These are phyloP conservation scores for Rhadina sibilatrix DNA, from an alignment of 2,113 vertebrate species.

Conservation along the genomic window DNA sequence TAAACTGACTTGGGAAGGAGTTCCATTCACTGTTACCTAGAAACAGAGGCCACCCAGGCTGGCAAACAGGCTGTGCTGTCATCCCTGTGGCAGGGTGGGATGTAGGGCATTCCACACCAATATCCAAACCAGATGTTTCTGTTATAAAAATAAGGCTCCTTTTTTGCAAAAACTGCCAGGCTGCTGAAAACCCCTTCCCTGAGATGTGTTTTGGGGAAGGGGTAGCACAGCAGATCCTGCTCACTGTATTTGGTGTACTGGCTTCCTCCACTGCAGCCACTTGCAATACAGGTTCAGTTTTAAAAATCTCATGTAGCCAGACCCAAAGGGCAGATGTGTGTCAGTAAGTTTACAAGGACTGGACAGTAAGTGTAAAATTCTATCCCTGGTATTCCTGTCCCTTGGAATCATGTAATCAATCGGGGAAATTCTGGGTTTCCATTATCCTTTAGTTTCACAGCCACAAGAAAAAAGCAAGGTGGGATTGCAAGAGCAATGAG, in stretches of 20 bases:
- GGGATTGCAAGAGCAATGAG: background rate
- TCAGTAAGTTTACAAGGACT: background rate
- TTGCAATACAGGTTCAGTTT: too few relatives aligned
- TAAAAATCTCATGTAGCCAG: background rate
- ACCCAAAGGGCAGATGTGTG: background rate
- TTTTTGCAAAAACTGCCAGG: background rate
- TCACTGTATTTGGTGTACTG: accelerated
- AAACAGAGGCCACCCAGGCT: background rate
- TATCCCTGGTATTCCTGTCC: background rate
- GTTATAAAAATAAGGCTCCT: background rate
- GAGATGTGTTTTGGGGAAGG: background rate
- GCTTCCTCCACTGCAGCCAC: background rate
- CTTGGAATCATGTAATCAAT: background rate
- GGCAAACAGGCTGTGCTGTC: background rate
- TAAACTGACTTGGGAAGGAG: background rate
- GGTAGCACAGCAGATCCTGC: background rate
- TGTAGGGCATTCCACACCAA: background rate
- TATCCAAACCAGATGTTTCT: background rate
- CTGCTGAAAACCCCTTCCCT: background rate
- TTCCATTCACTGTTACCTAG: background rate
- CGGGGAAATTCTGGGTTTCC: background rate
- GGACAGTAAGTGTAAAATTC: background rate
- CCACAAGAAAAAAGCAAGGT: background rate
- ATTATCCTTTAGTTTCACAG: background rate
- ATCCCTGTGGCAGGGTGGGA: background rate